These are phyloP conservation scores for Panulirus ornatus DNA, from an alignment of 1,140 invertebrate species.

Conservation along the genomic window DNA sequence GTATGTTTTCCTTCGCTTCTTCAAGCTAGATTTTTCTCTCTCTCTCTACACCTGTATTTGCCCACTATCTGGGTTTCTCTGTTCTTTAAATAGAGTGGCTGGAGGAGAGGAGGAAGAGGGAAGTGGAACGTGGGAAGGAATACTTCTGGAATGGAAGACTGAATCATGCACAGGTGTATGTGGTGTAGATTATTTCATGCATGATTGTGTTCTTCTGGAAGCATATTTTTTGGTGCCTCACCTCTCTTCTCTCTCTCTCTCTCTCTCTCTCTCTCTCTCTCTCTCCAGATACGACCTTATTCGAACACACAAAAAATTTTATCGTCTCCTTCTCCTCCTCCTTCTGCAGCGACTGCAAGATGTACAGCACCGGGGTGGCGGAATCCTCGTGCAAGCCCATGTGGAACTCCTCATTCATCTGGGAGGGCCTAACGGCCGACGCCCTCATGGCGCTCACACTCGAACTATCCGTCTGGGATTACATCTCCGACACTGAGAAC, in stretches of 20 bases:
- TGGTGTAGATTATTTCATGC: background rate
- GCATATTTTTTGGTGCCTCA: background rate
- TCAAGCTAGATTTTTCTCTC: no score
- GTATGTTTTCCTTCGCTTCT: no score
- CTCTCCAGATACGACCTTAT: no score
- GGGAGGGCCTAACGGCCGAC: constrained; percentile 87
- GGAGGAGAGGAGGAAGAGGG: no score
- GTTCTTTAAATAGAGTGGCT: no score
- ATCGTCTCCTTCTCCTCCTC: background rate
- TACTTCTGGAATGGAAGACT: no score
- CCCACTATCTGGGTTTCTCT: no score
- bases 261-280: no score
- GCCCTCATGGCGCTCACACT: constrained; percentile 87
- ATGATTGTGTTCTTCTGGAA: no score
- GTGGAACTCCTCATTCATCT: constrained; percentile 93
- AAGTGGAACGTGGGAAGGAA: no score
- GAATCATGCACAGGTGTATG: no score
- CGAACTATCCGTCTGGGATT: constrained; percentile 93
- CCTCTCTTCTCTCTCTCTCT: constrained; percentile 8
- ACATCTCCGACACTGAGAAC: constrained; percentile 87
- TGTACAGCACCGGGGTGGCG: constrained; percentile 86
- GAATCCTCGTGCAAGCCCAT: constrained; percentile 90
- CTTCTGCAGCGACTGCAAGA: constrained; percentile 81
- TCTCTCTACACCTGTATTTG: no score
- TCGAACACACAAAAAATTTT: background rate